phyloP scores from a whole-genome alignment of 2,113 vertebrate genomes.

The Semnornis frantzii region DNA sequence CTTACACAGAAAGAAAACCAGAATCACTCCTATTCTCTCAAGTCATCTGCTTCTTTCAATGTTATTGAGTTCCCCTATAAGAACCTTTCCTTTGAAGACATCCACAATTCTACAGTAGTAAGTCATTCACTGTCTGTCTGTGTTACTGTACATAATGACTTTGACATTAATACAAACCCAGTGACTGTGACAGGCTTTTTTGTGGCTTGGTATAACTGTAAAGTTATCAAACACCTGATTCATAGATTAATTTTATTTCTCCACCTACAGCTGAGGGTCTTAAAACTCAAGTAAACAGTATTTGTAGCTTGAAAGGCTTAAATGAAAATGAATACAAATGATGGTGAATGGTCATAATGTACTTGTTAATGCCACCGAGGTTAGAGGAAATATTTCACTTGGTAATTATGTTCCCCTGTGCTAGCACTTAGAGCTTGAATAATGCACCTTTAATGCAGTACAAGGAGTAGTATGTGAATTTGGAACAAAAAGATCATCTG shows the following conservation, averaged over 20 bases:
- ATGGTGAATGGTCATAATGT: neutral
- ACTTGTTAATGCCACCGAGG: neutral
- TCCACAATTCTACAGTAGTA: slow-evolving; percentile 89
- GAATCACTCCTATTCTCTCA: slow-evolving; percentile 90
- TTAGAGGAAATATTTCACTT: neutral
- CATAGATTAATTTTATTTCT: neutral
- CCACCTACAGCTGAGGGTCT: neutral
- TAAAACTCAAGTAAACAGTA: neutral
- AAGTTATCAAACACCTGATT: neutral
- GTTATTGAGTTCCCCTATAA: slow-evolving; percentile 97
- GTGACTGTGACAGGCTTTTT: neutral
- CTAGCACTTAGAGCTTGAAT: neutral
- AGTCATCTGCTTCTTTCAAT: slow-evolving; percentile 87
- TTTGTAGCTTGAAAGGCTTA: neutral
- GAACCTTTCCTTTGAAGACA: slow-evolving; percentile 85
- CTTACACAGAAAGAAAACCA: slow-evolving; percentile 85
- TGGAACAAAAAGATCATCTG: neutral
- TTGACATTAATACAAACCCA: neutral
- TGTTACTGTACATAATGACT: neutral
- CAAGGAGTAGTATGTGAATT: neutral
- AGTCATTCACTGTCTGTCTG: slow-evolving; percentile 44
- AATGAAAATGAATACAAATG: neutral
- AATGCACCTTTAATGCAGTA: neutral
- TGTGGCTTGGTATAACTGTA: neutral
- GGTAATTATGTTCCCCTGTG: neutral